Percentiles rank a stretch among this genome's conserved stretches.
These are phyloP conservation scores for Microcebus ravelobensis DNA, from an alignment of 2,113 vertebrate species.

Conservation along the genomic window DNA sequence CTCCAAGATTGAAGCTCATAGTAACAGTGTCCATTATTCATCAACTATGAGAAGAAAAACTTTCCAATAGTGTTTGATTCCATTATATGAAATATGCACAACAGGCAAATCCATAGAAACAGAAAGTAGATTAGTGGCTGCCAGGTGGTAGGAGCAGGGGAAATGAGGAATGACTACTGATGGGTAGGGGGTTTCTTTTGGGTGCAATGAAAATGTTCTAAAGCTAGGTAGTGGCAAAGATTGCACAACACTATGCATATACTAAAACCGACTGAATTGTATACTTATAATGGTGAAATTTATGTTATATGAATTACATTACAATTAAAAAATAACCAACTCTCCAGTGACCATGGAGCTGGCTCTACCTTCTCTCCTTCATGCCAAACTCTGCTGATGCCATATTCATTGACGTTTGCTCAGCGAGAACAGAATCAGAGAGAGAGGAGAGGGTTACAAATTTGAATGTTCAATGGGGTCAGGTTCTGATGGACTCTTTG, in stretches of 20 bases:
- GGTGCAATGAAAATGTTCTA: not conserved
- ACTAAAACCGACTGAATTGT: not conserved
- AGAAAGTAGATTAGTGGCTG: not conserved
- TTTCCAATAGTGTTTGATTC: not conserved
- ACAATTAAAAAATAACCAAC: not conserved
- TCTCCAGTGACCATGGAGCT: not conserved
- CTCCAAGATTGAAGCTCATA: not conserved
- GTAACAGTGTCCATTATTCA: not conserved
- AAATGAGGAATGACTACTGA: not conserved
- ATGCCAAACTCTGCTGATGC: not conserved
- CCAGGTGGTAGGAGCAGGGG: not conserved
- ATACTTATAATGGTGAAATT: not conserved
- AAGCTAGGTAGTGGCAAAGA: constrained; percentile 15
- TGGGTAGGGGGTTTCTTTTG: not conserved
- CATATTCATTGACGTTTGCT: constrained; percentile 25
- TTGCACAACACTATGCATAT: not conserved
- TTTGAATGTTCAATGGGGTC: constrained; percentile 1
- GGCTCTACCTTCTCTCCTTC: not conserved
- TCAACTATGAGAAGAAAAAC: not conserved
- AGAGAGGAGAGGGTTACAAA: not conserved
- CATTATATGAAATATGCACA: not conserved
- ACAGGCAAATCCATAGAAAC: not conserved
- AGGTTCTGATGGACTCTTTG: not conserved
- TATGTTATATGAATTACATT: not conserved
- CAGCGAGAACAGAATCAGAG: not conserved